These are phyloP conservation scores for Chymomyza amoena DNA, from an alignment of 2,888 invertebrate genomes.

Conservation along the genomic window DNA sequence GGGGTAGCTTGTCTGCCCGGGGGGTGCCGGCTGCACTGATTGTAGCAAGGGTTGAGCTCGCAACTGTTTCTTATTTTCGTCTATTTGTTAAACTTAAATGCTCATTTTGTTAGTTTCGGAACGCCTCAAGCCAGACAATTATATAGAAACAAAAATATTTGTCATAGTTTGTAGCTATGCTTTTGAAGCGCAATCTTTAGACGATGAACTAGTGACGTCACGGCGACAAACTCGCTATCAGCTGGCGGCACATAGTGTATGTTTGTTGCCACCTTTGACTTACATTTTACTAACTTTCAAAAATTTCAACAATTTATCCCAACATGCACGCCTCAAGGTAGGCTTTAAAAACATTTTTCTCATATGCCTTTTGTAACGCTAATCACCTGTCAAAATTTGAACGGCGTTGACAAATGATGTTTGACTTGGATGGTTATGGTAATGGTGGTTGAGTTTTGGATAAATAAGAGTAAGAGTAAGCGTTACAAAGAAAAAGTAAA, in stretches of 20 bases:
- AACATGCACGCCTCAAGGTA: slow-evolving; percentile 8
- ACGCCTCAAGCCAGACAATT: neutral
- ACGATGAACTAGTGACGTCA: no score
- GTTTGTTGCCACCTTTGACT: neutral
- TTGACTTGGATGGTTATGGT: neutral
- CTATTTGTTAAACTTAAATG: slow-evolving; percentile 47
- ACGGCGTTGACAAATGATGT: slow-evolving; percentile 67
- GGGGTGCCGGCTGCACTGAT: slow-evolving; percentile 34
- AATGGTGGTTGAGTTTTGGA: neutral
- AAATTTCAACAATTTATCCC: neutral
- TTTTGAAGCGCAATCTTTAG: neutral
- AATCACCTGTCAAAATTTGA: slow-evolving; percentile 73
- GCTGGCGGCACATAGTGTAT: no score
- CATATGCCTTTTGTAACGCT: slow-evolving; percentile 38
- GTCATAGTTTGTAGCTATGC: neutral
- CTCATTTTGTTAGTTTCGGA: slow-evolving; percentile 63
- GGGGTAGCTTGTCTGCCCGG: neutral
- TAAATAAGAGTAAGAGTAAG: slow-evolving; percentile 8
- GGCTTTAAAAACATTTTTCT: slow-evolving; percentile 24
- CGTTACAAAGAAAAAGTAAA: slow-evolving; percentile 26
- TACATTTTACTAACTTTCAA: neutral
- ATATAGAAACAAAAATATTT: neutral
- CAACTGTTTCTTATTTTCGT: slow-evolving; percentile 1
- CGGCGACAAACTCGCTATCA: neutral
- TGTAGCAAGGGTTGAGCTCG: slow-evolving; percentile 45